Conservation (phyloP, 2,113 vertebrate species). For the Chlorodrepanis virens region DNA sequence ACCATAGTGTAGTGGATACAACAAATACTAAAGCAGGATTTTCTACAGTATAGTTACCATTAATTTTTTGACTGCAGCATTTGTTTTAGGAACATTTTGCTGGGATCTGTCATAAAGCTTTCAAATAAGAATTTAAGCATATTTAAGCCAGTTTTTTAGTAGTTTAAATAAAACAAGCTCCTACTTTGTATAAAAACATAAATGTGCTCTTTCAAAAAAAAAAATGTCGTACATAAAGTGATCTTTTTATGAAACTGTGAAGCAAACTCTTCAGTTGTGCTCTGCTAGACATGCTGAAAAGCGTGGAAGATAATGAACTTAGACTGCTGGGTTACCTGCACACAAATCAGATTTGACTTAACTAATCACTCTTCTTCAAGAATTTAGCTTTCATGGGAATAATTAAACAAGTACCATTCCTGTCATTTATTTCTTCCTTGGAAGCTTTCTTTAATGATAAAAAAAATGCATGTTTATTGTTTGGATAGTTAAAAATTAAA, state of each 20-base stretch:
- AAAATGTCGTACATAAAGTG: neutral
- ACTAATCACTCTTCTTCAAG: neutral
- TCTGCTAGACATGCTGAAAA: neutral
- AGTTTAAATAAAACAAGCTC: neutral
- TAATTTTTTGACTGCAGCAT: neutral
- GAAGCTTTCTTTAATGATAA: neutral
- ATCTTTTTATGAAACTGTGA: neutral
- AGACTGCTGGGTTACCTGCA: neutral
- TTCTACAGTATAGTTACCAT: neutral
- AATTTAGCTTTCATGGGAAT: neutral
- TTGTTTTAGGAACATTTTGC: neutral
- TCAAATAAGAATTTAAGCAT: neutral
- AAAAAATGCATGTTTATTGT: neutral
- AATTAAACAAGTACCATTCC: neutral
- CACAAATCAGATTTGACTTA: neutral
- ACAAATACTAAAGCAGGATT: neutral
- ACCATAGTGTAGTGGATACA: neutral
- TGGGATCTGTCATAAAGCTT: neutral
- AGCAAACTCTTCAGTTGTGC: neutral
- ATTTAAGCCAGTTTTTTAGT: neutral
- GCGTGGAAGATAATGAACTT: neutral
- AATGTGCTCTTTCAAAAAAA: neutral
- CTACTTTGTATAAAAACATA: neutral
- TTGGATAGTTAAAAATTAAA: neutral
- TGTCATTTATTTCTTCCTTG: neutral